Percentiles rank a stretch among this genome's conserved stretches.
Evolutionary conservation across 1,140 invertebrate genomes (phyloP).

Genomic region (Antheraea pernyi): DNA sequence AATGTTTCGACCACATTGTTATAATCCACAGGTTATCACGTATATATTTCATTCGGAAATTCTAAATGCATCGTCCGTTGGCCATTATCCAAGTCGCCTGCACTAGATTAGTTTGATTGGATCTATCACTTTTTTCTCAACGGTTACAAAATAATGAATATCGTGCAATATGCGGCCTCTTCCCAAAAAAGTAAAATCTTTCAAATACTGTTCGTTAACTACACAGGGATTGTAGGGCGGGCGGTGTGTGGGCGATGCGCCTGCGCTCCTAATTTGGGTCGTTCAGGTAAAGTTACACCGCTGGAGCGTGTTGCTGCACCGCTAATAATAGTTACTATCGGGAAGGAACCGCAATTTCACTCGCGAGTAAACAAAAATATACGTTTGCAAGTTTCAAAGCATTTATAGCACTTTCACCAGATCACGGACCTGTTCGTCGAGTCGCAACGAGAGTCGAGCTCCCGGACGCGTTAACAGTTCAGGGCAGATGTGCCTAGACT

Average conservation of each 20-base stretch:
- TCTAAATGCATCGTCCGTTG: conserved; percentile 59
- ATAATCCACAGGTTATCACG: neutral
- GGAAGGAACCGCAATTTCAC: conserved; percentile 58
- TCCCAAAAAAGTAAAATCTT: neutral
- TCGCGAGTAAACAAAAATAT: conserved; percentile 34
- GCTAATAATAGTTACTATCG: conserved; percentile 68
- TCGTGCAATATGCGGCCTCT: conserved; percentile 39
- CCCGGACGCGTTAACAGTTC: conserved; percentile 69
- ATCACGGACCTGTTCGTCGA: conserved; percentile 76
- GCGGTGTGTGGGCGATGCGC: conserved; percentile 52
- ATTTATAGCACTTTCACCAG: conserved; percentile 59
- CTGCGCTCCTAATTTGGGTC: conserved; percentile 75
- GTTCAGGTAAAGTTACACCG: conserved; percentile 76
- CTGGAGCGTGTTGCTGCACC: conserved; percentile 61
- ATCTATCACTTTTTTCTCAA: conserved; percentile 66
- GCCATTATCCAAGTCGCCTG: conserved; percentile 67
- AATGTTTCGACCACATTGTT: neutral
- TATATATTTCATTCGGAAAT: neutral
- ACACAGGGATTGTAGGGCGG: conserved; percentile 41
- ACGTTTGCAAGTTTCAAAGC: conserved; percentile 16
- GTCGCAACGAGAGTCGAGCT: conserved; percentile 73
- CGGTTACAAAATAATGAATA: conserved; percentile 40
- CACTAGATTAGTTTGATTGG: conserved; percentile 57
- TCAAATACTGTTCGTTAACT: conserved; percentile 5
- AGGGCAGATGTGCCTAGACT: conserved; percentile 71